Base-by-base conservation (phyloP, 2,797 vertebrate genomes). In the Myotis pilosus region DNA sequence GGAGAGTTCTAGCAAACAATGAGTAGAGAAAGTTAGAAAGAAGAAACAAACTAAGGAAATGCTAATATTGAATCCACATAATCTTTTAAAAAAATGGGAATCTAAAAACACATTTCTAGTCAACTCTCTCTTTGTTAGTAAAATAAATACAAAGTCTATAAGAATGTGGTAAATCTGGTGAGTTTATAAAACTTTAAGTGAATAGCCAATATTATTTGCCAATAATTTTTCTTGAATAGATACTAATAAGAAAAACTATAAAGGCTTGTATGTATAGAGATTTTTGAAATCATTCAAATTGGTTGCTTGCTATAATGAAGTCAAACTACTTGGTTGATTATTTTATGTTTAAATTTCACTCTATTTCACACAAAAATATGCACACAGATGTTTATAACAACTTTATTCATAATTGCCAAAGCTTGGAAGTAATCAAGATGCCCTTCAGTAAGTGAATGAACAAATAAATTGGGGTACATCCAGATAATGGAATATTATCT, bases 291-390 rank as follows among this genome's bases (percentile, higher is more conserved):
- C 8, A 92, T 44, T 51, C n/a, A 84, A 49, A 87, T 74, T 17
- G 19, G 2, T 82, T 83, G 0, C 9, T 86, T 92, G 2, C 3
- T 38, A 25, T 55, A 92, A 69, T 19, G 19, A 89, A 96, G 16
- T 9, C 62, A 44, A 88, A 76, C 3, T 49, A 83, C 7, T 16
- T 95, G 5, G 10, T 44, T 93, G 60, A 78, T 89, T 30, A 15
- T 87, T 76, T 57, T 23, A 30, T 64, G 83, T 57, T 91, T 85
- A 75, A 74, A 41, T 81, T 76, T 93, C 76, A 76, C 38, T 75
- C 6, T 25, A 41, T 19, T 75, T n/a, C 68, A 82, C 23, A 66
- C 15, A 71, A 47, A 82, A 66, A 57, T 36, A 19, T 82, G 19
- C 36, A 30, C 33, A 74, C 1, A 2, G 55, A 33, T 55, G 68